Evolutionary conservation across 2,113 vertebrate genomes (phyloP).

Genomic region (Pangasianodon gigas): DNA sequence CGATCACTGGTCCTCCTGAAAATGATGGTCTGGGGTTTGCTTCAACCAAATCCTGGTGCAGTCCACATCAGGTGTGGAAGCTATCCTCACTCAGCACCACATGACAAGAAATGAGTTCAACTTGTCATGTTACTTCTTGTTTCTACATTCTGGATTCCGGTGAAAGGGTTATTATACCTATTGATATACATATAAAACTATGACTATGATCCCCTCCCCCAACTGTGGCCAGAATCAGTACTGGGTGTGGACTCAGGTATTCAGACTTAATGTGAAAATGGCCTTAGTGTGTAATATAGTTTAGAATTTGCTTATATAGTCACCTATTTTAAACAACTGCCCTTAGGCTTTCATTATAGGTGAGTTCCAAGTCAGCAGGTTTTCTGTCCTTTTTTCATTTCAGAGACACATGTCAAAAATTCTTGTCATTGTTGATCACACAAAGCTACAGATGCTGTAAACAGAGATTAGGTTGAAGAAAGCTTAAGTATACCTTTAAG

Average conservation of each 20-base stretch:
- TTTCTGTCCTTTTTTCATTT: neutral
- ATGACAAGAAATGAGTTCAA: neutral
- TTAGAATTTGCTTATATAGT: neutral
- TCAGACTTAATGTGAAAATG: neutral
- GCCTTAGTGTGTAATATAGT: neutral
- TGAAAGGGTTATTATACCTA: neutral
- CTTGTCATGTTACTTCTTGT: neutral
- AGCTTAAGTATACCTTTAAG: neutral
- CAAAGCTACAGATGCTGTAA: neutral
- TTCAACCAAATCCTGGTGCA: neutral
- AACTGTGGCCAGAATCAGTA: neutral
- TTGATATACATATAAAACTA: neutral
- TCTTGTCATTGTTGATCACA: neutral
- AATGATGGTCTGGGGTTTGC: neutral
- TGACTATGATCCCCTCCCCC: neutral
- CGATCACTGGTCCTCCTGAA: neutral
- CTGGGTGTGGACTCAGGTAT: neutral
- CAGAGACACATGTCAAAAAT: neutral
- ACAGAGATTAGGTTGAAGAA: neutral
- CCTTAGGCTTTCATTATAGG: neutral
- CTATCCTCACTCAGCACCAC: neutral
- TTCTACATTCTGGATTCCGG: neutral
- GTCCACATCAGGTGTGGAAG: neutral
- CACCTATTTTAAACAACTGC: neutral
- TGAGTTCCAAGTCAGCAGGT: neutral